Evolutionary conservation across 2,797 vertebrate species (phyloP), one percentile per base, ranked within the genome.

Genomic region (Galaxias olidus): DNA sequence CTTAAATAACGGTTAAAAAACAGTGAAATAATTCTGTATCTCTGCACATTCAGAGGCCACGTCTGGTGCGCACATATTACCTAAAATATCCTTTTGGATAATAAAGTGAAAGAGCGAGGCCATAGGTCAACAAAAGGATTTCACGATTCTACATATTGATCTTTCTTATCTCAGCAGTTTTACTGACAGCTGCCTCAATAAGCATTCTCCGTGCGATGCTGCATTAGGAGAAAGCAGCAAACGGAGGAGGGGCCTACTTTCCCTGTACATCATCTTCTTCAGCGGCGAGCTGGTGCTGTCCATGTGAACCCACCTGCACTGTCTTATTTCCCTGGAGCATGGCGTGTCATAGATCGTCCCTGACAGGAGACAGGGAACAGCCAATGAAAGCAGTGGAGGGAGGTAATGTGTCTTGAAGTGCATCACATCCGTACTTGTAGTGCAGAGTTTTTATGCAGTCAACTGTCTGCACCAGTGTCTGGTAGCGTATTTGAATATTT

Each of bases 201-300:
- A 57, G 69, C 83, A 86, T 85, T 87, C 84, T 73, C 85, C 81
- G 78, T 17, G n/a, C 65, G 66, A 54, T 57, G n/a, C 69, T 77
- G 42, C 30, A 30, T 30, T 30, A 2, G 59, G 65, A 15, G 61
- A 55, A 56, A 67, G 78, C 69, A 77, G 81, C 70, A 71, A 20
- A 68, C 19, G 68, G 72, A 12, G 52, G 65, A 58, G 52, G 65
- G 55, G 42, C 69, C 63, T 50, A 61, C 56, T 67, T 52, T 78
- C 59, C 66, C 62, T 75, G n/a, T n/a, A 55, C 70, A 8, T 73
- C 70, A 13, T 55, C 8, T 5, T 20, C 58, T 55, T 59, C 66
- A 43, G 61, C 62, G 66, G 69, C 30, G 2, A 30, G 76, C 76
- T 68, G 61, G 51, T 9, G 13, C 52, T 20, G 63, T 15, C 48